Percentiles rank a stretch among this genome's conserved stretches.
These are phyloP conservation scores for Drosophila melanocephala DNA, from an alignment of 2,888 invertebrate genomes.

Conservation along the genomic window DNA sequence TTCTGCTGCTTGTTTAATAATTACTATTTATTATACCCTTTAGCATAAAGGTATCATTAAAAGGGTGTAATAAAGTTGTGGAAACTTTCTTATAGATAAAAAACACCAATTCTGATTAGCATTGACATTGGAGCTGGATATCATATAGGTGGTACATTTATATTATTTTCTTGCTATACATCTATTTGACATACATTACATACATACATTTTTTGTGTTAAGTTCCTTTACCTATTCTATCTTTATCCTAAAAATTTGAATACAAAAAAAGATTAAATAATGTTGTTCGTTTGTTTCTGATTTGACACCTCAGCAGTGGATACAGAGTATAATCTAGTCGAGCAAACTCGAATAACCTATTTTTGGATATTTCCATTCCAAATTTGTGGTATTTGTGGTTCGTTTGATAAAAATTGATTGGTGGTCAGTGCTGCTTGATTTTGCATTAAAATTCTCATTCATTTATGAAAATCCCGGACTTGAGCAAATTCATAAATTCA, in stretches of 20 bases:
- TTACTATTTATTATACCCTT: background rate
- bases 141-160: background rate
- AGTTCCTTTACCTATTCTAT: background rate
- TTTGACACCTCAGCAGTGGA: background rate
- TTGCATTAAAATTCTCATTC: slow-evolving; percentile 4
- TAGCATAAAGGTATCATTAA: background rate
- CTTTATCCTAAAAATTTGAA: background rate
- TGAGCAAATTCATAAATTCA: background rate
- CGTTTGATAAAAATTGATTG: slow-evolving; percentile 15
- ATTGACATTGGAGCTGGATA: background rate
- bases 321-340: background rate
- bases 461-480: slow-evolving; percentile 1
- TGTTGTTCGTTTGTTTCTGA: background rate
- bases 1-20: background rate
- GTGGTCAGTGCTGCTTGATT: background rate
- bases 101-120: background rate
- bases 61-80: background rate
- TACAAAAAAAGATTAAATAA: too few species aligned
- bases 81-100: background rate
- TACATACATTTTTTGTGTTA: background rate
- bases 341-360: background rate
- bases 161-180: background rate
- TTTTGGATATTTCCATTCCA: background rate
- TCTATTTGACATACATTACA: background rate
- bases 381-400: background rate